Conservation (phyloP, 2,888 invertebrate species). For the Noctuana brunneofusca region DNA sequence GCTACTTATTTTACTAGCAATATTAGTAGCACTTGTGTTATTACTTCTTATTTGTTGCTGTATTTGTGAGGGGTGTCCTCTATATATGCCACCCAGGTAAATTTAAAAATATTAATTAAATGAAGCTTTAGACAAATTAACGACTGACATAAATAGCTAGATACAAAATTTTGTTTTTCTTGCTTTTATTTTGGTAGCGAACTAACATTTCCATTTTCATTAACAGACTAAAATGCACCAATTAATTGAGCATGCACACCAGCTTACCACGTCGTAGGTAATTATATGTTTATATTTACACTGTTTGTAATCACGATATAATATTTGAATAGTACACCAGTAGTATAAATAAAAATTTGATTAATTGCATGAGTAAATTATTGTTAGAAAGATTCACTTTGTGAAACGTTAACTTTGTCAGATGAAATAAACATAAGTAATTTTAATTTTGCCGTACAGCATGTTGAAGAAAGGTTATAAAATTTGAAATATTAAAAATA, state of each 20-base stretch:
- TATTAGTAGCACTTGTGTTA: constrained; percentile 88
- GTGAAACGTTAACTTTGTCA: background rate
- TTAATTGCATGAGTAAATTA: background rate
- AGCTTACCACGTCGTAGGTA: constrained; percentile 64
- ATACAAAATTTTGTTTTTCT: background rate
- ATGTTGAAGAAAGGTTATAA: constrained; percentile 14
- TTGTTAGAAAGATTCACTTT: background rate
- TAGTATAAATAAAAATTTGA: background rate
- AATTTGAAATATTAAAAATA: background rate
- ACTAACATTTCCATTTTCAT: constrained; percentile 53
- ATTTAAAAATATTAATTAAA: constrained; percentile 34
- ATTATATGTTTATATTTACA: constrained; percentile 47
- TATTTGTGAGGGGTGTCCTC: constrained; percentile 92
- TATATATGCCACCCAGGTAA: constrained; percentile 89
- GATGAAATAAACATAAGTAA: background rate
- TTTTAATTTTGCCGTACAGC: background rate
- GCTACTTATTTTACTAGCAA: constrained; percentile 89
- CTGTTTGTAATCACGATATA: too few species aligned
- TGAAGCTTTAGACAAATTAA: constrained; percentile 17
- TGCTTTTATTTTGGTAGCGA: constrained; percentile 46
- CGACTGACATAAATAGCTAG: constrained; percentile 24
- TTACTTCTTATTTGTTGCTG: constrained; percentile 90
- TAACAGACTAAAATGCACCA: constrained; percentile 73
- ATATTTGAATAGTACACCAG: too few species aligned
- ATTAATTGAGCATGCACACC: constrained; percentile 64